Evolutionary conservation across 1,140 invertebrate species (phyloP), one percentile per base, ranked within the genome.

Genomic region (Vanessa tameamea): DNA sequence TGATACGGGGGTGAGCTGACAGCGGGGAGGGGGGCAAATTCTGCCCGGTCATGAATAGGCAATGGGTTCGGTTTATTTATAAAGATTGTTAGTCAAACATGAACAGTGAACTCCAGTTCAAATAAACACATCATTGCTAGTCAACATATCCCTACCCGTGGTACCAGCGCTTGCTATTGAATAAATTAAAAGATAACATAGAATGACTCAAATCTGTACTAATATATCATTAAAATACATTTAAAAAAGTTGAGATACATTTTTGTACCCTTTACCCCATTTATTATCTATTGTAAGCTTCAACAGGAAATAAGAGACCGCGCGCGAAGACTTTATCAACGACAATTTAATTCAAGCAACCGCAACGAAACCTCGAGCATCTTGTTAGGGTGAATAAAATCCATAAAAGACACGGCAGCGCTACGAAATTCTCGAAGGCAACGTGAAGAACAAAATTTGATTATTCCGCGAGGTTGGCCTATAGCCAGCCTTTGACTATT

Each of bases 1-100:
- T 92, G 91, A 91, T 92, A 91, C 89, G 87, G 87, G 88, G 89
- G 87, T 82, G 87, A 86, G 78, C 80, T 82, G 83, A 80, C 81
- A 79, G 79, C 80, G 82, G 82, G 87, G 84, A 82, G 82, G 83
- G 84, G 83, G 88, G 80, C 70, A 79, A 89, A 92, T 89, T 91
- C 82, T 90, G 90, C 90, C 86, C 88, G 87, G 90, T 92, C 89
- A 92, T 92, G 90, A 92, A 92, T 92, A 92, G 89, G 90, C 90
- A 91, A 92, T 92, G 90, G 87, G 88, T 82, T 85, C 85, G 86
- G 87, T 92, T 90, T 92, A 92, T 92, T 92, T 92, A 91, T 90
- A 92, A 92, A 92, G 88, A 92, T 90, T 90, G 90, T 90, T 90
- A 85, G 83, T 82, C 78, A 76, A 85, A 86, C 83, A 83, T 77